Percentiles rank a stretch among this genome's conserved stretches.
Conservation (phyloP, 2,113 vertebrate genomes). For the Ictidomys tridecemlineatus region DNA sequence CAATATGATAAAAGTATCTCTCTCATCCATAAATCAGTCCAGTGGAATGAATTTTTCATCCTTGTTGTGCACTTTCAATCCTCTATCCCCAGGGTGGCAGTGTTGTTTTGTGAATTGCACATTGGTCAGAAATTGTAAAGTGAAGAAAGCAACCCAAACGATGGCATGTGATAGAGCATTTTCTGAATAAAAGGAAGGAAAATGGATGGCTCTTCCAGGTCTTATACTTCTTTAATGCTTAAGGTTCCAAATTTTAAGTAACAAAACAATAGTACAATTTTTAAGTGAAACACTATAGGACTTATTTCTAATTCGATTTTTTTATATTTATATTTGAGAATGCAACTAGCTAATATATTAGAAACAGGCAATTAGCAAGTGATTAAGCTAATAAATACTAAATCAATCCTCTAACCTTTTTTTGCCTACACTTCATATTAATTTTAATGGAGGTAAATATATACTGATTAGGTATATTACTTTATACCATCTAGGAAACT, state of each 20-base stretch:
- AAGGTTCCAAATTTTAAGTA: constrained; percentile 25
- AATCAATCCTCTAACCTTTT: constrained; percentile 30
- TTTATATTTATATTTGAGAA: no score
- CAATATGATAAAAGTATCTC: background rate
- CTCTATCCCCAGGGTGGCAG: constrained; percentile 84
- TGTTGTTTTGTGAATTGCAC: constrained; percentile 80
- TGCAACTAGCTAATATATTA: no score
- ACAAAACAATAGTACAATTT: background rate
- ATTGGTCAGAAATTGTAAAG: background rate
- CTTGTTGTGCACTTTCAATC: background rate
- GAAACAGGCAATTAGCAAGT: background rate
- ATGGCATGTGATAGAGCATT: background rate
- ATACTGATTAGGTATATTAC: constrained; percentile 6
- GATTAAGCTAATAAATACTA: background rate
- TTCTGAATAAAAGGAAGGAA: constrained; percentile 46
- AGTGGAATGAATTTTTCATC: background rate
- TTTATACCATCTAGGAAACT: background rate
- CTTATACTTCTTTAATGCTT: constrained; percentile 39
- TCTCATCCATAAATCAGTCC: background rate
- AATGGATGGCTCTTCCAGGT: background rate
- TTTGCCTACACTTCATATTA: background rate
- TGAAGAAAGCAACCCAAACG: background rate
- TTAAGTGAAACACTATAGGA: background rate
- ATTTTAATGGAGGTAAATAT: background rate
- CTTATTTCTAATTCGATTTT: background rate